Evolutionary conservation across 1,140 invertebrate species (phyloP).

Genomic region (Caerostris darwini): DNA sequence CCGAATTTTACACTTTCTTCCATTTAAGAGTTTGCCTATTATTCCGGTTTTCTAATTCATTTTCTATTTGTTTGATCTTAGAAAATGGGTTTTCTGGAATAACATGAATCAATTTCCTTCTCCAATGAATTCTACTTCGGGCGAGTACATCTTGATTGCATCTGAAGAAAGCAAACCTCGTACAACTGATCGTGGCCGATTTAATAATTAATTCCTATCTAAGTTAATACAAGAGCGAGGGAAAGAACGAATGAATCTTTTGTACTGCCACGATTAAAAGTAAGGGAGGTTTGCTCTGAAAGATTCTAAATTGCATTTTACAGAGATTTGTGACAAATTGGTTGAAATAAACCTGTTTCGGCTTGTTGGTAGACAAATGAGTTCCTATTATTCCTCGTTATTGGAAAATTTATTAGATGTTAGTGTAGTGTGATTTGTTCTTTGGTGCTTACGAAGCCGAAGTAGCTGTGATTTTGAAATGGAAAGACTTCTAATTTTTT

Average conservation of each 20-base stretch:
- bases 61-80: background rate
- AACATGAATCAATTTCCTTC: conserved; percentile 1
- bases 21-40: background rate
- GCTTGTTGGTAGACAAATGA: background rate
- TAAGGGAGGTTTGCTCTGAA: background rate
- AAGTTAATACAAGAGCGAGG: background rate
- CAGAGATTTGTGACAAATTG: background rate
- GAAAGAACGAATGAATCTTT: background rate
- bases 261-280: background rate
- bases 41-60: background rate
- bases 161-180: background rate
- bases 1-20: too few species aligned
- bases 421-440: background rate
- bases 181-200: background rate
- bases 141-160: background rate
- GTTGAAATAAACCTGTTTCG: background rate
- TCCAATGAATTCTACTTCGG: background rate
- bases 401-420: background rate
- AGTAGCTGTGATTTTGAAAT: too few species aligned
- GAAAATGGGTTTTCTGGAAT: conserved; percentile 2
- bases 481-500: too few species aligned
- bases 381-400: background rate
- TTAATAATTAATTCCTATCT: background rate
- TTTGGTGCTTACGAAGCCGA: too few species aligned
- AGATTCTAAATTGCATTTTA: conserved; percentile 11